These are phyloP conservation scores for Oostethus manadensis DNA, from an alignment of 2,113 vertebrate genomes.

Conservation along the genomic window DNA sequence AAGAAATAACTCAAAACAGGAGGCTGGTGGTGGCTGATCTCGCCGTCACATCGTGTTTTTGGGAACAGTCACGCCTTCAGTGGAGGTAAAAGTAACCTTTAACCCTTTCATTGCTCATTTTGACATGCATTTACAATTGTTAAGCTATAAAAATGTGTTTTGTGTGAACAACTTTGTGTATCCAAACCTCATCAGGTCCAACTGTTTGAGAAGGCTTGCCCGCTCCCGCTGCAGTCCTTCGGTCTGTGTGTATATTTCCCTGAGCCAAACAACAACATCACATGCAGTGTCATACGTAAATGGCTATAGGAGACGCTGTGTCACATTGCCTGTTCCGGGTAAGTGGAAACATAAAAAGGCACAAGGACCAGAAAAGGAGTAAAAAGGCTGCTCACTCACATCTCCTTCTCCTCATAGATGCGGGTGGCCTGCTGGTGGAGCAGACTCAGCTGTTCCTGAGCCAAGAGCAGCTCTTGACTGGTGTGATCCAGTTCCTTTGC, in stretches of 20 bases:
- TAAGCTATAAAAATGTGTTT: neutral
- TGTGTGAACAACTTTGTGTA: no score
- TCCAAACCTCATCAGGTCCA: slow-evolving; percentile 87
- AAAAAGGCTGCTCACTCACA: slow-evolving; percentile 67
- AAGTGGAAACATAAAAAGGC: neutral
- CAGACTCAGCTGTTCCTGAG: slow-evolving; percentile 79
- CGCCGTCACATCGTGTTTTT: no score
- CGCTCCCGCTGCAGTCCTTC: slow-evolving; percentile 86
- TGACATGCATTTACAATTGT: neutral
- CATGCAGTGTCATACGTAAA: neutral
- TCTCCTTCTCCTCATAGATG: slow-evolving; percentile 84
- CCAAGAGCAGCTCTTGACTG: slow-evolving; percentile 69
- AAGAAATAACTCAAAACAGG: no score
- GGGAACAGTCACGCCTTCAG: no score
- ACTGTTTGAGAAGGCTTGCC: slow-evolving; percentile 81
- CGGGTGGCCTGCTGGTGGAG: slow-evolving; percentile 79
- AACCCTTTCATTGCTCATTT: no score
- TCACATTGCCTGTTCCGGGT: neutral
- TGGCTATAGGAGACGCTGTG: neutral
- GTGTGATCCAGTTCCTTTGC: slow-evolving; percentile 77
- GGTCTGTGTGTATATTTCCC: slow-evolving; percentile 84
- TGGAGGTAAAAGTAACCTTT: no score
- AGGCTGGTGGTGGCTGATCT: no score
- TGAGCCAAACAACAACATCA: slow-evolving; percentile 45
- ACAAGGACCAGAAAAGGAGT: neutral